Percentiles rank a stretch among this genome's conserved stretches.
These are phyloP conservation scores for Lepetodrilus schrolli DNA, from an alignment of 2,888 invertebrate species.

Conservation along the genomic window DNA sequence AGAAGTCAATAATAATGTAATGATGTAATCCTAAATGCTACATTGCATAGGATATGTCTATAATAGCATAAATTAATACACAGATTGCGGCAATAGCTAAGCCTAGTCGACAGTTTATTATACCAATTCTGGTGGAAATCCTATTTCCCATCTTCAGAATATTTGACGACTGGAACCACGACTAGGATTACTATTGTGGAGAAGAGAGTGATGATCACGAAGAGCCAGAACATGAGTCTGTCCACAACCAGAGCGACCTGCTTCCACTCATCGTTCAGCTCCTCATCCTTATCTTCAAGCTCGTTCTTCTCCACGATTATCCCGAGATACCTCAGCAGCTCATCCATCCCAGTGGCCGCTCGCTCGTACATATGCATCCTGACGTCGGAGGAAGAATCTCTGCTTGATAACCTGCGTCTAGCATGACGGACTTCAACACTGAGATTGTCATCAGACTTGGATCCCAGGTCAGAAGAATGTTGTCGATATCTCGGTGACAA, in stretches of 20 bases:
- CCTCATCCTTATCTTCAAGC: slow-evolving; percentile 63
- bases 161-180: slow-evolving; percentile 59
- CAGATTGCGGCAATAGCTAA: no score
- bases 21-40: no score
- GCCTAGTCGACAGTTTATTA: no score
- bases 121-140: no score
- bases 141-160: slow-evolving; percentile 38
- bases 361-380: slow-evolving; percentile 39
- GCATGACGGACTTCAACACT: slow-evolving; percentile 41
- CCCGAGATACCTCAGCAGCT: slow-evolving; percentile 66
- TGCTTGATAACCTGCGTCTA: slow-evolving; percentile 44
- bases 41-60: no score
- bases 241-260: slow-evolving; percentile 71
- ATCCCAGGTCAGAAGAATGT: neutral
- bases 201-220: slow-evolving; percentile 61
- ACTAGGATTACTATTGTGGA: slow-evolving; percentile 65
- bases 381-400: slow-evolving; percentile 43
- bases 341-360: slow-evolving; percentile 54
- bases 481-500: neutral
- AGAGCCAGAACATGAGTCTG: slow-evolving; percentile 69
- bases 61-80: no score
- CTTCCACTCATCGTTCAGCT: slow-evolving; percentile 71
- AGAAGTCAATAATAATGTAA: no score
- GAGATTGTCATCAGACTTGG: slow-evolving; percentile 36
- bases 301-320: slow-evolving; percentile 67